Evolutionary conservation across 2,888 invertebrate species (phyloP).

Genomic region (Cheilosia grossa): DNA sequence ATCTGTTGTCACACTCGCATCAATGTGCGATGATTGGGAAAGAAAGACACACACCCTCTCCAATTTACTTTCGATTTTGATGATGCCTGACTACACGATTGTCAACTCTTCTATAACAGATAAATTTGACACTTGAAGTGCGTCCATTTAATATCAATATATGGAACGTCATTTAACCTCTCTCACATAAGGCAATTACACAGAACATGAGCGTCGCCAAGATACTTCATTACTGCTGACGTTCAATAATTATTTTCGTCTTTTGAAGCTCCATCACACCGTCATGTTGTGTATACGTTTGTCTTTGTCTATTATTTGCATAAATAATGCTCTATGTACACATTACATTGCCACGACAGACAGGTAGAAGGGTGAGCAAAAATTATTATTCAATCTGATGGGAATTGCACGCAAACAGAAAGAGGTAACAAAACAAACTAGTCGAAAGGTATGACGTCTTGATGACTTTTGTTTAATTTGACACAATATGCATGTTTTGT

Average conservation of each 20-base stretch:
- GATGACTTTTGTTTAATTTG: constrained; percentile 4
- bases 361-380: constrained; percentile 3
- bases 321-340: background rate
- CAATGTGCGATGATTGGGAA: constrained; percentile 23
- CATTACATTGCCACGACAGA: constrained; percentile 19
- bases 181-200: constrained; percentile 36
- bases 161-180: constrained; percentile 34
- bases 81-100: background rate
- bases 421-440: background rate
- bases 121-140: constrained; percentile 38
- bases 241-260: background rate
- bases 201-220: background rate
- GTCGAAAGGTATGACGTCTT: background rate
- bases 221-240: constrained; percentile 7
- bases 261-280: constrained; percentile 5
- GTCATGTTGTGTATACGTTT: constrained; percentile 1
- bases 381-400: constrained; percentile 18
- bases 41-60: background rate
- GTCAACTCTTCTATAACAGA: constrained; percentile 12
- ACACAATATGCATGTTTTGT: constrained; percentile 9
- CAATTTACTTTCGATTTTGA: constrained; percentile 37
- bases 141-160: background rate
- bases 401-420: constrained; percentile 17
- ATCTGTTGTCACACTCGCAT: constrained; percentile 23
- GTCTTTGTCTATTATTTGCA: constrained; percentile 1